These are phyloP conservation scores for Mactra quadrangularis DNA, from an alignment of 1,140 invertebrate species.

Conservation along the genomic window DNA sequence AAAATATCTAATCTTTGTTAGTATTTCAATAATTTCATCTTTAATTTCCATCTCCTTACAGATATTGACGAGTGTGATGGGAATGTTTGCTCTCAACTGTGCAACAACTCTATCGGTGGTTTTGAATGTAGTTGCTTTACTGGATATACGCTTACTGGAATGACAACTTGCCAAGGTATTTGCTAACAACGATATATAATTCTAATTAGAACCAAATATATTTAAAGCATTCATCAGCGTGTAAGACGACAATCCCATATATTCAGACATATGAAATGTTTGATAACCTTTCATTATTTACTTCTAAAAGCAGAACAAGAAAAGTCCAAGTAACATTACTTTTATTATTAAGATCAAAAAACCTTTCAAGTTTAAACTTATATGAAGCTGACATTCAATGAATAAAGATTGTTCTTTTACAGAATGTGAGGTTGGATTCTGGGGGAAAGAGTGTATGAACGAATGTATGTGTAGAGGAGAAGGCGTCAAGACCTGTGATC, in stretches of 20 bases:
- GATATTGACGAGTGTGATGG: constrained; percentile 6
- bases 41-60: no score
- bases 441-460: constrained; percentile 24
- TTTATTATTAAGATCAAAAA: no score
- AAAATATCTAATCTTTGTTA: no score
- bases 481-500: constrained; percentile 19
- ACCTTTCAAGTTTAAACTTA: background rate
- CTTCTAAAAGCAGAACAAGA: no score
- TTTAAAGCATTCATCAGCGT: no score
- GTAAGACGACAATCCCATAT: no score
- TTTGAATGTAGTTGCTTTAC: constrained; percentile 2
- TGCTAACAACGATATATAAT: no score
- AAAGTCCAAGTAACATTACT: no score
- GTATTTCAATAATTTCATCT: no score
- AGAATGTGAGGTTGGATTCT: constrained; percentile 21
- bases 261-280: no score
- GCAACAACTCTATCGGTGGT: background rate
- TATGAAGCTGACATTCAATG: background rate
- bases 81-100: background rate
- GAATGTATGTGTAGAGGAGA: constrained; percentile 25
- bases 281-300: no score
- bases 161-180: background rate
- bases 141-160: background rate
- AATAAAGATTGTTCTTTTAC: background rate
- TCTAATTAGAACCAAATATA: no score